Evolutionary conservation across 2,113 vertebrate species (phyloP), one percentile per base, ranked within the genome.

Genomic region (Castor canadensis): DNA sequence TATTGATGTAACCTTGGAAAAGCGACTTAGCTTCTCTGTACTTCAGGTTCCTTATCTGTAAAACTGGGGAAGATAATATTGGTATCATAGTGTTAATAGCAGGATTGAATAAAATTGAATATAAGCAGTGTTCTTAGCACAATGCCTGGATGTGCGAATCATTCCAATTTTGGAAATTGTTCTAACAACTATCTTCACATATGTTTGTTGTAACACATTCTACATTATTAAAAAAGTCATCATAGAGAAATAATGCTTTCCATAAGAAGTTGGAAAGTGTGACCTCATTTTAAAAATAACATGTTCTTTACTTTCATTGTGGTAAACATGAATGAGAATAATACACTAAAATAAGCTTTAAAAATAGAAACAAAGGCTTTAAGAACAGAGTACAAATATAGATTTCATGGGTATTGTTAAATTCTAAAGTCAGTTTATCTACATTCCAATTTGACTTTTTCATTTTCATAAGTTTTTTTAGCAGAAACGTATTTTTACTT

Each of bases 401-500:
- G 87, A 67, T 77, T 77, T n/a, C 28, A n/a, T 54, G 80, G 22
- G 3, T 45, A 72, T 72, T 85, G 6, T 75, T 79, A 54, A 6
- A 49, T 13, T 89, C n/a, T 40, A 82, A 71, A 43, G 79, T 91
- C n/a, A 2, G 19, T 67, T 77, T n/a, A 89, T 73, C 87, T 82
- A 9, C 15, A 73, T 92, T 95, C 12, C 4, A 91, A 73, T 76
- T 86, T 94, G 43, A 79, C 15, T 73, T 90, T 89, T 95, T 87
- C 5, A 76, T 67, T 89, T 87, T 89, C 17, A 2, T 62, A 87
- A 71, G n/a, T 2, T 88, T 85, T 92, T 96, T 87, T 38, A 88
- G 85, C n/a, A 64, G 22, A 89, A 85, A 83, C 93, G 40, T 77
- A 79, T 87, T 95, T 95, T 93, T 49, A 83, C 35, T 92, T 60